Evolutionary conservation across 35 echinoderm and acorn worm species (phyloP).

Genomic region (Lytechinus pictus): DNA sequence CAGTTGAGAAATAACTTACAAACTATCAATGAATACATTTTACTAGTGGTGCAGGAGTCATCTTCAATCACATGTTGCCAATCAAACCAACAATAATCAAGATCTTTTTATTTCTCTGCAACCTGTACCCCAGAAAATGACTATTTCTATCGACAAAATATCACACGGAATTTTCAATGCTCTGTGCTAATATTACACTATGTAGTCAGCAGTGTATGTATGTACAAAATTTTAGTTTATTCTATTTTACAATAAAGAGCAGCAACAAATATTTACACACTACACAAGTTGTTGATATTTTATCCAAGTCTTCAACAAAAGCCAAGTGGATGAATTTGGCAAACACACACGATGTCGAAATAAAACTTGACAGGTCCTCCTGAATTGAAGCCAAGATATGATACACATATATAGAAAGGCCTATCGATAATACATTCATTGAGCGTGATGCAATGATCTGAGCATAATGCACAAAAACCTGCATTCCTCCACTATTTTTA

Average conservation of each 20-base stretch:
- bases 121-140: slow-evolving; percentile 18
- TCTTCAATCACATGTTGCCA: not conserved
- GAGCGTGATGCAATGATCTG: too few relatives aligned
- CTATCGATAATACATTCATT: too few relatives aligned
- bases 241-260: slow-evolving; percentile 30
- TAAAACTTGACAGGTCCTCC: not conserved
- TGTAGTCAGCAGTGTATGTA: slow-evolving; percentile 33
- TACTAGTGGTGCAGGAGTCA: not conserved
- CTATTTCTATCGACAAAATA: slow-evolving; percentile 48
- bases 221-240: not conserved
- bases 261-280: slow-evolving; percentile 35
- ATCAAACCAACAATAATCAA: not conserved
- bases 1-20: slow-evolving; percentile 20
- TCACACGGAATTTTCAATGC: slow-evolving; percentile 26
- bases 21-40: not conserved
- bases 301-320: not conserved
- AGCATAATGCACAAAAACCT: too few relatives aligned
- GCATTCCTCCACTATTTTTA: too few relatives aligned
- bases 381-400: not conserved
- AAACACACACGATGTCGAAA: slow-evolving; percentile 31
- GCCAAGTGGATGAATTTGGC: slow-evolving; percentile 44
- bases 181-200: slow-evolving; percentile 14
- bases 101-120: not conserved
- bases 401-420: too few relatives aligned
- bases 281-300: slow-evolving; percentile 24